Evolutionary conservation across 2,888 invertebrate species (phyloP), one percentile per base, ranked within the genome.

Genomic region (Scaptomyza reducta): DNA sequence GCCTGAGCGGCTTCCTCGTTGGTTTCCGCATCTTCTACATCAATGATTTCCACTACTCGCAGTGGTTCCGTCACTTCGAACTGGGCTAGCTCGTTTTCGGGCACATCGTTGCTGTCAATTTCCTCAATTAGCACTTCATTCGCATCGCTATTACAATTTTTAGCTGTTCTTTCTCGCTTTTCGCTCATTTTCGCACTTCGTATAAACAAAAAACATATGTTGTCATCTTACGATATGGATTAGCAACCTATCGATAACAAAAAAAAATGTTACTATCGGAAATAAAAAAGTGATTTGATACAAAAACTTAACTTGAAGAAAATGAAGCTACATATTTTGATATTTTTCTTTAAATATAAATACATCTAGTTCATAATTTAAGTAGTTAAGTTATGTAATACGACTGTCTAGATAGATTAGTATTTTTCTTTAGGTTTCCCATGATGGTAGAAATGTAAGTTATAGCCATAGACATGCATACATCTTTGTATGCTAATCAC

Each of bases 401-500:
- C n/a, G 27, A 54, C 16, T 53, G 38, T 58, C 13, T 38, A 38
- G 11, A 22, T 7, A 1, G 14, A 5, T n/a, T 56, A 11, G 1
- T 11, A 71, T 16, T 62, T 62, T 31, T 74, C 41, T 1, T 90
- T 83, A 35, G 65, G 44, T 1, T 90, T 90, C 2, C 74, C 90
- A 47, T 92, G 89, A 79, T 96, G 95, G 88, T 97, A 93, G 58
- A 99, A 94, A 90, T 99, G 99, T 91, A 99, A 97, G 92, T 98
- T 98, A 49, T 98, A 97, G 65, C 97, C 96, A 91, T 98, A 99
- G 89, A 97, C 97, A 96, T 94, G 92, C 97, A 80, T 96, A 10
- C 97, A 96, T 80, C 98, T 93, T 91, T 99, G 98, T 9, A 98
- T 97, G 87, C 98, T 98, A 74, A 99, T 97, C 9, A 97, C 96